These are phyloP conservation scores for Burhinus oedicnemus DNA, from an alignment of 2,113 vertebrate species.

Conservation along the genomic window DNA sequence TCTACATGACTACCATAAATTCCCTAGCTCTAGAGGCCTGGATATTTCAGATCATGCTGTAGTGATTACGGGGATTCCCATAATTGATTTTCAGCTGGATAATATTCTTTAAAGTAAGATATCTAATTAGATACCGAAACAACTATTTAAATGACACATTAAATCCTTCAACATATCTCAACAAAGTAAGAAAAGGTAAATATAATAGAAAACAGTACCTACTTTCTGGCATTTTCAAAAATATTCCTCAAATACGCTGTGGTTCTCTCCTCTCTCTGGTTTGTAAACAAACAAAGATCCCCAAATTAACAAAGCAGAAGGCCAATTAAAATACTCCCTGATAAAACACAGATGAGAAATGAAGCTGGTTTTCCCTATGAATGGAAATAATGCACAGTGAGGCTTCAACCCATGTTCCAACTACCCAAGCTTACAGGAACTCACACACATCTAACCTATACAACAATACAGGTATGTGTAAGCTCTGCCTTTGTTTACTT, in stretches of 20 bases:
- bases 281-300: slow-evolving; percentile 44
- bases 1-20: neutral
- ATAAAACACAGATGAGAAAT: neutral
- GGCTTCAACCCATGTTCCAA: neutral
- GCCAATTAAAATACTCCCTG: neutral
- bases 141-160: neutral
- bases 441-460: neutral
- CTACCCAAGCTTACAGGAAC: neutral
- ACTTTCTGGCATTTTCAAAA: slow-evolving; percentile 90
- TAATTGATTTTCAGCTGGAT: neutral
- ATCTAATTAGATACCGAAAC: neutral
- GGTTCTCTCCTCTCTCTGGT: slow-evolving; percentile 81
- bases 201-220: slow-evolving; percentile 60
- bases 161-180: neutral
- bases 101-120: neutral
- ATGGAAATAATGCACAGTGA: neutral
- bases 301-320: neutral
- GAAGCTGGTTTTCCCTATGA: neutral
- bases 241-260: slow-evolving; percentile 76
- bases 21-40: neutral
- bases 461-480: neutral
- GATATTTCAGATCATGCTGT: neutral
- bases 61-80: neutral
- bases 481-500: neutral
- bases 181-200: neutral